Percentiles rank a stretch among this genome's conserved stretches.
Conservation (phyloP, 2,888 invertebrate genomes). For the Pammene aurita region DNA sequence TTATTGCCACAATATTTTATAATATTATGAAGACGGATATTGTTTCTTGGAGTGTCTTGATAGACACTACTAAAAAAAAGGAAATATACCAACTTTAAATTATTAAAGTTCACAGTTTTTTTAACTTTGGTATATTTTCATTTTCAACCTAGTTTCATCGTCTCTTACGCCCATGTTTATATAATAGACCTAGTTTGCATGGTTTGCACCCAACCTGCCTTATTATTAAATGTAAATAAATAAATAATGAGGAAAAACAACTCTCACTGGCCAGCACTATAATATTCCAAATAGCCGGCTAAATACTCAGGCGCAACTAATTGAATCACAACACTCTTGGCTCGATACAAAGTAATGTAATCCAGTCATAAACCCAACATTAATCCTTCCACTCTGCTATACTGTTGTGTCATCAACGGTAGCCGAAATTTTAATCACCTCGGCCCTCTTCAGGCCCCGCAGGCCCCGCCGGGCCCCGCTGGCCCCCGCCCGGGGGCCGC, state of each 20-base stretch:
- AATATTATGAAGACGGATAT: not conserved
- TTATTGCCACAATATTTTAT: conserved; percentile 26
- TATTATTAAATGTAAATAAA: no score
- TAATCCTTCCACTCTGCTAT: conserved; percentile 76
- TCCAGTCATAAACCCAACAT: conserved; percentile 79
- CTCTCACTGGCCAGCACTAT: not conserved
- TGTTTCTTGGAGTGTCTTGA: no score
- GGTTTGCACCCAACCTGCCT: no score
- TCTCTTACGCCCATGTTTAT: no score
- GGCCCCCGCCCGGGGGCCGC: conserved; percentile 66
- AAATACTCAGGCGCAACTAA: conserved; percentile 47
- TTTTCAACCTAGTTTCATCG: no score
- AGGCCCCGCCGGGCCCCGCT: conserved; percentile 48
- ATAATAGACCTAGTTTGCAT: no score
- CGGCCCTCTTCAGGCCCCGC: conserved; percentile 49
- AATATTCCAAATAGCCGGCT: conserved; percentile 1
- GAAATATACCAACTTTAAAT: no score
- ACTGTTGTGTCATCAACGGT: conserved; percentile 80
- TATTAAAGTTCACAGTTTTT: no score
- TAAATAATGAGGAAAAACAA: not conserved
- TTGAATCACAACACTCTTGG: conserved; percentile 65
- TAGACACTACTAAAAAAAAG: no score
- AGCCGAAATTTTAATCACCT: conserved; percentile 82
- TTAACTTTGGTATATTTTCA: no score
- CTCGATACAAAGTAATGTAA: conserved; percentile 72